Percentiles rank a stretch among this genome's conserved stretches.
phyloP scores from a whole-genome alignment of 92 coral and sea anemone genomes.

The Zoanthus solanderi region DNA sequence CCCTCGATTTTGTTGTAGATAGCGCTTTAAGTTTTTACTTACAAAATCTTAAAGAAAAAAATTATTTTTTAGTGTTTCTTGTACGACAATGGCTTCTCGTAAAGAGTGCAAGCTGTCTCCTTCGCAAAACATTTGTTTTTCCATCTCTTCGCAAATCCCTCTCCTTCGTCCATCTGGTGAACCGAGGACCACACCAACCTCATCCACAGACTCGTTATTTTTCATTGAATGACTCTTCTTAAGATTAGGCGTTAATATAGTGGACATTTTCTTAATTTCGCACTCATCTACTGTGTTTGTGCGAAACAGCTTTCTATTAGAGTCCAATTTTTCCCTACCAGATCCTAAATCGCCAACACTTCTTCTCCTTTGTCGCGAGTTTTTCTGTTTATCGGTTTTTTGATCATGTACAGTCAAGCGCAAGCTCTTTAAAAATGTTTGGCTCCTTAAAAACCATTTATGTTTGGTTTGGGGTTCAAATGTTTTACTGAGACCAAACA shows the following conservation, averaged over 20 bases:
- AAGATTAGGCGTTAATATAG: neutral
- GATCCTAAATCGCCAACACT: conserved; percentile 20
- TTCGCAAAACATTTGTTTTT: conserved; percentile 44
- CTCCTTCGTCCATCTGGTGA: conserved; percentile 54
- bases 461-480: neutral
- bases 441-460: conserved; percentile 30
- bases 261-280: neutral
- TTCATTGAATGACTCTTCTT: neutral
- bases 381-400: conserved; percentile 7
- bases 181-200: neutral
- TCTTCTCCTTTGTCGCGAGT: conserved; percentile 17
- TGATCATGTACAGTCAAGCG: neutral
- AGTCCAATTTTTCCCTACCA: neutral
- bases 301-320: conserved; percentile 8
- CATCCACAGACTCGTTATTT: neutral
- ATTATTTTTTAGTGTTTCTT: conserved; percentile 57
- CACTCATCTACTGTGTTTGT: conserved; percentile 31
- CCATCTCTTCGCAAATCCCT: conserved; percentile 70
- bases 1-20: too few relatives aligned
- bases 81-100: conserved; percentile 60
- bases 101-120: conserved; percentile 61
- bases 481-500: neutral
- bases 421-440: conserved; percentile 8
- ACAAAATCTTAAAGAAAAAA: conserved; percentile 31
- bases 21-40: too few relatives aligned